A percentile compares a stretch with the other conserved stretches of the same genome.
Conservation (phyloP, 1,140 invertebrate genomes). For the Drosophila busckii region DNA sequence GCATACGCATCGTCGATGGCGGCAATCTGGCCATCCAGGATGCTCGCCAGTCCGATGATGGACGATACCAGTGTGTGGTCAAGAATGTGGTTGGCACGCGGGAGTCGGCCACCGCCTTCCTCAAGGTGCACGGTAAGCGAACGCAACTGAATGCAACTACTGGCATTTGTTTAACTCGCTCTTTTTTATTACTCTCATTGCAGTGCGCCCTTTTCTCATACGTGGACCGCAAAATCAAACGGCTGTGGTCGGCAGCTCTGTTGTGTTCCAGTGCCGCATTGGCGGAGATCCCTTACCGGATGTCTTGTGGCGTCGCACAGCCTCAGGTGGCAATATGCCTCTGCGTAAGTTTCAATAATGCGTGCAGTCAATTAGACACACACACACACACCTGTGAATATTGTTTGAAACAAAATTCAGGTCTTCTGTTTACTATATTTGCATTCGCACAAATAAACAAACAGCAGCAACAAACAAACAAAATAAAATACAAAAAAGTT, state of each 20-base stretch:
- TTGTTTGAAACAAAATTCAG: constrained; percentile 69
- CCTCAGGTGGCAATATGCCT: constrained; percentile 86
- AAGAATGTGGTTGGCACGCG: constrained; percentile 89
- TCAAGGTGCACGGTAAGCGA: constrained; percentile 89
- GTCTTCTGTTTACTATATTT: constrained; percentile 54
- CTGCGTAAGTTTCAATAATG: constrained; percentile 79
- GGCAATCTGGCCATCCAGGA: constrained; percentile 91
- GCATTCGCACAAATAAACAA: constrained; percentile 4
- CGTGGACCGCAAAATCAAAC: constrained; percentile 87
- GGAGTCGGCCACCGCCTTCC: constrained; percentile 86
- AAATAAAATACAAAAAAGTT: constrained; percentile 47
- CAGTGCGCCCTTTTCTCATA: constrained; percentile 90
- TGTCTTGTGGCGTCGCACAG: constrained; percentile 85
- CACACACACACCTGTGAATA: constrained; percentile 23
- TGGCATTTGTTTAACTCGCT: neutral
- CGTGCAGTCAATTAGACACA: neutral
- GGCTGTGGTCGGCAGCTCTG: constrained; percentile 85
- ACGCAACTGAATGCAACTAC: neutral
- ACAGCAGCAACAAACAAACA: constrained; percentile 3
- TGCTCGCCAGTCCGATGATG: constrained; percentile 88
- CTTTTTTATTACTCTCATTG: constrained; percentile 2
- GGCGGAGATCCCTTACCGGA: constrained; percentile 88
- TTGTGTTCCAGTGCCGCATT: constrained; percentile 89
- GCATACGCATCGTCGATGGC: constrained; percentile 88
- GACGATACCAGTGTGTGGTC: constrained; percentile 91